Evolutionary conservation across 23 tunicate species (phyloP).

Genomic region (Botrylloides violaceus): DNA sequence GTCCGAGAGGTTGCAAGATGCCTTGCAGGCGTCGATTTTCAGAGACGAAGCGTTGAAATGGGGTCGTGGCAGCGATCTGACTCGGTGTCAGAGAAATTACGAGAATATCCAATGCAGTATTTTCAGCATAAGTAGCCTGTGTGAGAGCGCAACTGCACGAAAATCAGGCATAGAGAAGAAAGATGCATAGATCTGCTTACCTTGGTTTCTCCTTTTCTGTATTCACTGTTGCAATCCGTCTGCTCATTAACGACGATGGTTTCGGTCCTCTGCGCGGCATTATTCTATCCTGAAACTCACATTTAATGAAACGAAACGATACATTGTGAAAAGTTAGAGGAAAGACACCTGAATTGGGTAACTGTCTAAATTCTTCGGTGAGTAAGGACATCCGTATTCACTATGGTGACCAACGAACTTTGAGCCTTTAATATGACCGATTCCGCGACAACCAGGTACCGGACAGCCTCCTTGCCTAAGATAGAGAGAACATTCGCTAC

Average conservation of each 20-base stretch:
- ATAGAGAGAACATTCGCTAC: too few species aligned
- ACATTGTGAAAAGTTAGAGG: not conserved
- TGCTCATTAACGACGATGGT: conserved; percentile 18
- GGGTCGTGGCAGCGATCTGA: too few species aligned
- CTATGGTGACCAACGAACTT: conserved; percentile 44
- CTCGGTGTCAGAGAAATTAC: too few species aligned
- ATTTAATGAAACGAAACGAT: not conserved
- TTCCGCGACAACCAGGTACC: conserved; percentile 44
- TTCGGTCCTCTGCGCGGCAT: conserved; percentile 21
- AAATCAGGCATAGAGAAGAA: too few species aligned
- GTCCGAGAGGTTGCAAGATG: too few species aligned
- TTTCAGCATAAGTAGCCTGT: too few species aligned
- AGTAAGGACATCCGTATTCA: conserved; percentile 80
- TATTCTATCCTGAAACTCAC: conserved; percentile 13
- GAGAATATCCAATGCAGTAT: too few species aligned
- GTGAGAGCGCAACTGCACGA: too few species aligned
- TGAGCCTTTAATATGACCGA: conserved; percentile 50
- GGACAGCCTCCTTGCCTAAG: conserved; percentile 45
- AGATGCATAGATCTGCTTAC: not conserved
- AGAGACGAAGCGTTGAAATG: too few species aligned
- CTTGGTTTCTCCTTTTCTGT: not conserved
- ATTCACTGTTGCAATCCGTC: not conserved
- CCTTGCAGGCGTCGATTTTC: too few species aligned
- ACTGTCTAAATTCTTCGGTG: conserved; percentile 42
- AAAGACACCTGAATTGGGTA: conserved; percentile 18